Evolutionary conservation across 2,797 vertebrate species (phyloP), one percentile per base, ranked within the genome.

Genomic region (Gephyroberyx darwinii): DNA sequence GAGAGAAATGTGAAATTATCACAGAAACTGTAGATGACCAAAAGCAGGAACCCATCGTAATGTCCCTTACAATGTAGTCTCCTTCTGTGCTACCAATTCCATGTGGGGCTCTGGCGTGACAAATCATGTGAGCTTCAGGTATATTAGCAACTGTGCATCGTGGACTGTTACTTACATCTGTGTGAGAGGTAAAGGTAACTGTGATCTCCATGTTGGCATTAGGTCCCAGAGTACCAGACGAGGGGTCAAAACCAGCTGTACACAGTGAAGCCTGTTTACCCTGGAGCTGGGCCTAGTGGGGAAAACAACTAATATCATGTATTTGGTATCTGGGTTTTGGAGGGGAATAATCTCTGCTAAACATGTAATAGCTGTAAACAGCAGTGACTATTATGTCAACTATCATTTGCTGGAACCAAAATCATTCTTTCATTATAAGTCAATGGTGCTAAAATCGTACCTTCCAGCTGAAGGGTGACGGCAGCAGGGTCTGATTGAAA

Each of bases 401-500:
- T 17, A n/a, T 41, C 3, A 13, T 41, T 14, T 41, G 33, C 5
- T 12, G 14, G 39, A 2, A 12, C 2, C 10, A 39, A 39, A 41
- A 41, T 45, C 43, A 50, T 19, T 50, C 17, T 50, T 20, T 7
- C n/a, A 20, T n/a, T n/a, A 4, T 50, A 19, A 45, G 37, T 30
- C 13, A 31, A 3, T 37, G 0, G 22, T 50, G 30, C 19, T 45
- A 30, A 39, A 48, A 59, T 41, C 0, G 0, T 81, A 91, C 91
- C 90, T 20, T 71, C 98, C 98, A 99, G 19, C 80, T 91, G 89
- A 95, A 99, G 72, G 71, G 78, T 47, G 95, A 77, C 17, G 95
- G 94, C 69, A 99, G 93, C 50, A 92, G 87, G 0, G 94, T 98
- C 88, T 96, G 96, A 75, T 99, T 99, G 85, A 95, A 91, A 61